Percentiles rank a stretch among this genome's conserved stretches.
phyloP scores from a whole-genome alignment of 1,140 invertebrate genomes.

The Trinorchestia longiramus region DNA sequence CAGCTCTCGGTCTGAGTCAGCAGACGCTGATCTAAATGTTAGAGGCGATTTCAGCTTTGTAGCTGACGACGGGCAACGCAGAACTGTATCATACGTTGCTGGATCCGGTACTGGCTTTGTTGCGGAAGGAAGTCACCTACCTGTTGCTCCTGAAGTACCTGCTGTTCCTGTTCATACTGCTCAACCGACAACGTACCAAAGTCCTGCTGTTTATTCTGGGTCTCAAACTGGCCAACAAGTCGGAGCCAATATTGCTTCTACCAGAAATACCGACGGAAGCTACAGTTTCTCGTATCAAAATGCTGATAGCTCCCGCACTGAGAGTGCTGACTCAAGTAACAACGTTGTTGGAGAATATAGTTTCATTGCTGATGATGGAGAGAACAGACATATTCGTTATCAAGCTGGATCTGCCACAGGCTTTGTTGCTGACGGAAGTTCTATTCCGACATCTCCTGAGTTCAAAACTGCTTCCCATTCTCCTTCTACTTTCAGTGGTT shows the following conservation, averaged over 20 bases:
- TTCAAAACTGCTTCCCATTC: neutral
- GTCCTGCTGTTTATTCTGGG: neutral
- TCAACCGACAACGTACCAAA: neutral
- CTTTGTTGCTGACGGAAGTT: constrained; percentile 60
- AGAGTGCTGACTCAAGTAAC: constrained; percentile 66
- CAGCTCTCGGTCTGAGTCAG: constrained; percentile 62
- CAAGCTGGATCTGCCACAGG: constrained; percentile 60
- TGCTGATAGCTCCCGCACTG: constrained; percentile 63
- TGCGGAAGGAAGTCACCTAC: constrained; percentile 61
- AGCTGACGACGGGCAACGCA: constrained; percentile 62
- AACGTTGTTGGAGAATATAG: constrained; percentile 69
- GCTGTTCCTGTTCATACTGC: neutral
- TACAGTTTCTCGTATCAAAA: constrained; percentile 59
- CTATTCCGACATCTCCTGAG: constrained; percentile 56
- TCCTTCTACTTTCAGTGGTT: neutral
- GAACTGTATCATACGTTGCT: constrained; percentile 58
- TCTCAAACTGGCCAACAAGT: neutral
- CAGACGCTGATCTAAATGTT: constrained; percentile 61
- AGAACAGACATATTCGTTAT: constrained; percentile 59
- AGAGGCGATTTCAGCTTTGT: constrained; percentile 61
- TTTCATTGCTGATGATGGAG: constrained; percentile 68
- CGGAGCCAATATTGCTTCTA: constrained; percentile 7
- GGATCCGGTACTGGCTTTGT: constrained; percentile 61
- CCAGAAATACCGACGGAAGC: constrained; percentile 53
- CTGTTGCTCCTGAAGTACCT: constrained; percentile 43